phyloP scores from a whole-genome alignment of 2,888 invertebrate genomes.

The Gortyna flavago region DNA sequence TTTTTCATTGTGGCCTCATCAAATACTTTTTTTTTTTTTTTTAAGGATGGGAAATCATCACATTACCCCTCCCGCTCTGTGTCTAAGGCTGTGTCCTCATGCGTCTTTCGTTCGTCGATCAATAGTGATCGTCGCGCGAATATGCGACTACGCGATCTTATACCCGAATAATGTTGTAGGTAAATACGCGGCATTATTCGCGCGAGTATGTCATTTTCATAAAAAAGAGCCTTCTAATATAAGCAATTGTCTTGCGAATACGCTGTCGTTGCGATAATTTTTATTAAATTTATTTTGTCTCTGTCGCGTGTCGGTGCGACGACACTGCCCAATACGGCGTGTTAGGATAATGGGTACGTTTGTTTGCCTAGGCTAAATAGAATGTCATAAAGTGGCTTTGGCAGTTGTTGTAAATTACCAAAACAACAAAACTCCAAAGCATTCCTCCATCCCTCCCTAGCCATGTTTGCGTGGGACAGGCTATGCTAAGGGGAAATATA shows the following conservation, averaged over 20 bases:
- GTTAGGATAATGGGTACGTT: background rate
- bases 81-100: background rate
- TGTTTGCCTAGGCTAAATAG: background rate
- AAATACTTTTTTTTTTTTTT: no score
- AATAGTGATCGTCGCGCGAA: background rate
- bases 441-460: background rate
- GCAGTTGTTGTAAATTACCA: background rate
- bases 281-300: background rate
- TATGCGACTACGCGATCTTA: background rate
- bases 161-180: background rate
- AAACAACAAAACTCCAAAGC: background rate
- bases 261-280: background rate
- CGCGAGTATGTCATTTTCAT: background rate
- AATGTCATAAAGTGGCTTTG: background rate
- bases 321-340: background rate
- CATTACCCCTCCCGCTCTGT: no score
- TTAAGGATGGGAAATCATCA: no score
- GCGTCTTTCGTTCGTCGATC: background rate
- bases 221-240: background rate
- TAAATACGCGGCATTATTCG: background rate
- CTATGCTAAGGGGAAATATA: background rate
- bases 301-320: background rate
- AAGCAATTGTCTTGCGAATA: background rate
- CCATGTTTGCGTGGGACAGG: background rate
- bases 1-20: no score